Conservation (phyloP, 2,797 vertebrate genomes). For the Glossophaga mutica region DNA sequence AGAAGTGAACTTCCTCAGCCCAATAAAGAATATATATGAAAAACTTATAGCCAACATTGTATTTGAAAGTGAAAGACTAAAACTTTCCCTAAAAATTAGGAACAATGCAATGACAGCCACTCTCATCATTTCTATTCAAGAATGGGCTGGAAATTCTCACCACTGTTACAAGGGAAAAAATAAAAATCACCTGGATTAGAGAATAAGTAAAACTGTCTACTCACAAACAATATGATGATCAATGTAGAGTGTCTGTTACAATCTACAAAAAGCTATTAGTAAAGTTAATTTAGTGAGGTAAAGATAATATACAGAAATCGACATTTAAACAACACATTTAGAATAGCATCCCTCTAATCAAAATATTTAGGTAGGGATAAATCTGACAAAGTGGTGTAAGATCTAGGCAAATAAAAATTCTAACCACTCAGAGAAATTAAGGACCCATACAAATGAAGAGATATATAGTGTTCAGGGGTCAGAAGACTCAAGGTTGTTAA, state of each 20-base stretch:
- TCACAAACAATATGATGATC: background rate
- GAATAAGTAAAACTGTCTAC: background rate
- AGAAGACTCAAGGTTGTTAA: background rate
- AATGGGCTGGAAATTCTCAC: background rate
- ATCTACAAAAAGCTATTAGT: background rate
- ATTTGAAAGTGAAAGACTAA: slow-evolving; percentile 1
- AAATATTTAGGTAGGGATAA: background rate
- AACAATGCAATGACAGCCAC: background rate
- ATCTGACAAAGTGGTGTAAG: background rate
- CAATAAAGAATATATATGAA: background rate
- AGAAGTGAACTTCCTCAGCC: background rate
- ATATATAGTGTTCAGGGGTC: background rate
- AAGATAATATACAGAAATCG: background rate
- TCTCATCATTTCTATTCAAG: background rate
- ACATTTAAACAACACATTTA: background rate
- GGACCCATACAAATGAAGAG: background rate
- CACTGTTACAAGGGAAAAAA: background rate
- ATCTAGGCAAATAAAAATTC: background rate
- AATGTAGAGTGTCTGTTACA: background rate
- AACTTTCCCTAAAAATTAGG: background rate
- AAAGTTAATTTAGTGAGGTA: background rate
- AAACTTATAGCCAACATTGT: background rate
- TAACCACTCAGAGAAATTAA: background rate
- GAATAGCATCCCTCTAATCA: background rate
- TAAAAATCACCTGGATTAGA: background rate